Evolutionary conservation across 2,113 vertebrate species (phyloP), one percentile per base, ranked within the genome.

Genomic region (Apus apus): DNA sequence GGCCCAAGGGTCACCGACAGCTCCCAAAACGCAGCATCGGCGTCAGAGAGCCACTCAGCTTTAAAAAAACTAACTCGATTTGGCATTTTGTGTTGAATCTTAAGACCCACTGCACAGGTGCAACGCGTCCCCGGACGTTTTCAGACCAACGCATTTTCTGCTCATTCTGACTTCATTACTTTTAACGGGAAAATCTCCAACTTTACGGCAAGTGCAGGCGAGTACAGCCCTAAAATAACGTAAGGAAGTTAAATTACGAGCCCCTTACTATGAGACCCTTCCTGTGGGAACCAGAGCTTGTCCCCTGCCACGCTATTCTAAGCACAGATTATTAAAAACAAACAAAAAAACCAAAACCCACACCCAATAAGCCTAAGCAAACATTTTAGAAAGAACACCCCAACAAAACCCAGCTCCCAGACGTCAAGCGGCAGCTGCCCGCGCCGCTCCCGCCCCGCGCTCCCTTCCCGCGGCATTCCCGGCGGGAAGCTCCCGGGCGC

Each of bases 341-440:
- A 74, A 74, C 10, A 65, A 53, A 45, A 45, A 45, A 45, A 45
- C 43, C 13, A 46, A 46, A 46, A 46, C 16, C 45, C 45, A 15
- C 45, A 17, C 18, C 16, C 7, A 53, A 74, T 7, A 65, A 48
- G 22, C 5, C 36, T 12, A 62, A 50, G 6, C 9, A 53, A 64
- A 26, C 7, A 45, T 22, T 85, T 57, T 53, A 4, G 1, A 19
- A n/a, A 54, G 26, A 78, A 4, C 9, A 23, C 48, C 48, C 21
- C 22, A 22, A 50, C 19, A 50, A 22, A 50, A 50, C 21, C 21
- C 11, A 17, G 4, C 9, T 36, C 19, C 8, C 22, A 16, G 8
- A 23, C 8, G 43, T 36, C 2, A 11, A 14, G 7, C 0, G 2
- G 15, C 26, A 1, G 16, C 0, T 14, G 18, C 32, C 8, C 15